Evolutionary conservation across 2,888 invertebrate genomes (phyloP).

Genomic region (Drosophila kanekoi): DNA sequence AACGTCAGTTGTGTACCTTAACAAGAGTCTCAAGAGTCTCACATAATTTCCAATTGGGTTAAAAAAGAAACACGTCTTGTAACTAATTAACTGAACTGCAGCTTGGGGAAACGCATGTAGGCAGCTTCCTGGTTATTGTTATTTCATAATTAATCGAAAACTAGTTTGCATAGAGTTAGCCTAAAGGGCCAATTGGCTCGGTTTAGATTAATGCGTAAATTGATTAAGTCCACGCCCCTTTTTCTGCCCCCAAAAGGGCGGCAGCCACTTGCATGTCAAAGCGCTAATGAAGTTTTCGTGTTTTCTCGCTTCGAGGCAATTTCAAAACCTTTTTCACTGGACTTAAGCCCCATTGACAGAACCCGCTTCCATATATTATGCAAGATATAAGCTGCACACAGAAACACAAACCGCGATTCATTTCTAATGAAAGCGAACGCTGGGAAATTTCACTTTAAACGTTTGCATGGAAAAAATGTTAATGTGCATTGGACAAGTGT

Average conservation of each 20-base stretch:
- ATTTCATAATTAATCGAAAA: slow-evolving; percentile 63
- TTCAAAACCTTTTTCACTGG: slow-evolving; percentile 26
- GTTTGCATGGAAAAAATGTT: slow-evolving; percentile 62
- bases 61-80: slow-evolving; percentile 37
- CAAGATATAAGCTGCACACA: slow-evolving; percentile 28
- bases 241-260: slow-evolving; percentile 6
- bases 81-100: slow-evolving; percentile 45
- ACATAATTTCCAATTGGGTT: slow-evolving; percentile 31
- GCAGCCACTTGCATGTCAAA: slow-evolving; percentile 29
- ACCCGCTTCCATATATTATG: slow-evolving; percentile 51
- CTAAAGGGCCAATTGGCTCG: slow-evolving; percentile 35
- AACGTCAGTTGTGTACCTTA: slow-evolving; percentile 12
- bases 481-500: slow-evolving; percentile 74
- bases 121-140: slow-evolving; percentile 70
- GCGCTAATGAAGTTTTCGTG: slow-evolving; percentile 72
- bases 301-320: slow-evolving; percentile 31
- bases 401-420: slow-evolving; percentile 37
- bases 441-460: slow-evolving; percentile 74
- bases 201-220: slow-evolving; percentile 61
- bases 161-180: slow-evolving; percentile 54
- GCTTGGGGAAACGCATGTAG: slow-evolving; percentile 6
- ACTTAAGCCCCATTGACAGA: slow-evolving; percentile 46
- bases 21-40: slow-evolving; percentile 3
- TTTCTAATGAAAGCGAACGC: slow-evolving; percentile 79
- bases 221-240: slow-evolving; percentile 50